Evolutionary conservation across 2,113 vertebrate genomes (phyloP).

Genomic region (Talpa occidentalis): DNA sequence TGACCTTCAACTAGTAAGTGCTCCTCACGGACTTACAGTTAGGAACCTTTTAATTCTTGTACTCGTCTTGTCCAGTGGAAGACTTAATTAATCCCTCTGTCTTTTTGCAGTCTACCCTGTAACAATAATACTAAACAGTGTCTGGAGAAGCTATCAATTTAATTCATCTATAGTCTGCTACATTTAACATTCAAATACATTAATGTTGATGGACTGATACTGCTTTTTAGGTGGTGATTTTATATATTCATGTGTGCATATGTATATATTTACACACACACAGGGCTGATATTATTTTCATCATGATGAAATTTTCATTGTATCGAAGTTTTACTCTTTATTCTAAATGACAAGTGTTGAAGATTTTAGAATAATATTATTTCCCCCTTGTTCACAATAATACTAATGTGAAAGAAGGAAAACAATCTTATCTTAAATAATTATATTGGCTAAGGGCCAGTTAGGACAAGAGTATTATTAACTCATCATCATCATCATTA

Average conservation of each 20-base stretch:
- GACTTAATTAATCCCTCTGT: constrained; percentile 56
- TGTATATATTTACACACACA: neutral
- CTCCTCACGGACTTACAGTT: constrained; percentile 1
- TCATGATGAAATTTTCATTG: neutral
- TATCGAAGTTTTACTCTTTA: neutral
- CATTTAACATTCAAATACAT: neutral
- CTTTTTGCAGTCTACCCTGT: constrained; percentile 27
- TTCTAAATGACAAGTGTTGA: constrained; percentile 31
- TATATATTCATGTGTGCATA: neutral
- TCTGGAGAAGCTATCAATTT: neutral
- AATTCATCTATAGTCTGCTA: neutral
- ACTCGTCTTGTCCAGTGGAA: neutral
- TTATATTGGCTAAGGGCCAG: constrained; percentile 3
- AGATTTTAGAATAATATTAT: constrained; percentile 35
- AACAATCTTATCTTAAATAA: neutral
- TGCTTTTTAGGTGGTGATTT: neutral
- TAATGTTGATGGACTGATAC: neutral
- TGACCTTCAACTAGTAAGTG: constrained; percentile 66
- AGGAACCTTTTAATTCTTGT: constrained; percentile 58
- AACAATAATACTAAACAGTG: constrained; percentile 14
- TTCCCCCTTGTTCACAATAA: constrained; percentile 19
- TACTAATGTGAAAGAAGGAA: constrained; percentile 23
- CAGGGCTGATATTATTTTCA: neutral
- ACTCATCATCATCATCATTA: neutral
- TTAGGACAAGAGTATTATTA: constrained; percentile 9